phyloP scores from a whole-genome alignment of 2,113 vertebrate genomes.

The Mandrillus leucophaeus region DNA sequence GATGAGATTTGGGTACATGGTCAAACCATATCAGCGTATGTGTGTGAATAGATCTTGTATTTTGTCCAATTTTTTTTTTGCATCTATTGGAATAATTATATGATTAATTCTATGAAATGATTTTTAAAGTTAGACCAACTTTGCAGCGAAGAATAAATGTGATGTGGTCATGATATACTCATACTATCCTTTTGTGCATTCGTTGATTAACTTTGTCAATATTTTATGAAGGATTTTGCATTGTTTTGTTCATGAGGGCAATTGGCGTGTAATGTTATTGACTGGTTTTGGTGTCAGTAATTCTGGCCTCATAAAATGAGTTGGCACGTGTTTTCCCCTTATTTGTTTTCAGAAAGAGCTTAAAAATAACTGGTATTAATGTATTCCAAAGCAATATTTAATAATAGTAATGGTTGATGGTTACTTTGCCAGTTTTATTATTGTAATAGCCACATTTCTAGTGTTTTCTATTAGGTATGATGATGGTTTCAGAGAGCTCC shows the following conservation, averaged over 20 bases:
- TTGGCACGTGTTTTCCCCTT: background rate
- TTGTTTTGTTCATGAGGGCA: background rate
- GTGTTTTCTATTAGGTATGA: background rate
- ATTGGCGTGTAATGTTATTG: background rate
- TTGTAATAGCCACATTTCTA: conserved; percentile 6
- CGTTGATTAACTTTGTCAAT: background rate
- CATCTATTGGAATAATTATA: background rate
- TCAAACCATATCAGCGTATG: background rate
- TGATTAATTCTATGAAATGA: background rate
- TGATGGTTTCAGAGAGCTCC: background rate
- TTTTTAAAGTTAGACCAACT: background rate
- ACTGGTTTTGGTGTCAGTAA: background rate
- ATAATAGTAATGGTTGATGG: background rate
- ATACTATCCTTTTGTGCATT: background rate
- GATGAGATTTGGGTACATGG: too few species aligned
- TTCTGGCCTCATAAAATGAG: background rate
- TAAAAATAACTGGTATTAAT: background rate
- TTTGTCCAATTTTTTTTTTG: background rate
- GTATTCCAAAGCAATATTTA: background rate
- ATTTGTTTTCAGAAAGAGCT: background rate
- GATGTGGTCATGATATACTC: background rate
- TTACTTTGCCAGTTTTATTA: background rate
- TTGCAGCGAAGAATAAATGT: background rate
- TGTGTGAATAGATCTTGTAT: background rate
- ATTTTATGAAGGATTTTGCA: background rate